phyloP scores from a whole-genome alignment of 2,113 vertebrate species.

The Prionailurus bengalensis region DNA sequence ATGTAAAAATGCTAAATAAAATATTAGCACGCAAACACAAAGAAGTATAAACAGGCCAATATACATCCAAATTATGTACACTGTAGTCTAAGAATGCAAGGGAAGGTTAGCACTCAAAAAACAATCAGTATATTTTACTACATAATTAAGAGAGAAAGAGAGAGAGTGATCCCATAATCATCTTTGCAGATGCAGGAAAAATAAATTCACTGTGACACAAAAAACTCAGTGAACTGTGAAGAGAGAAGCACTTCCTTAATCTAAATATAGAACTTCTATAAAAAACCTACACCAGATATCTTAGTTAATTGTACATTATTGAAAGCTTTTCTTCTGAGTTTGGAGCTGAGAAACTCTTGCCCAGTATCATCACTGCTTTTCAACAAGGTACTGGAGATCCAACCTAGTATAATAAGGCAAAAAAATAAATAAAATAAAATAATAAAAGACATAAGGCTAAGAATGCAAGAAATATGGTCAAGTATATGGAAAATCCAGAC shows the following conservation, averaged over 20 bases:
- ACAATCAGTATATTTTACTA: background rate
- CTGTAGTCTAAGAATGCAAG: background rate
- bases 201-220: background rate
- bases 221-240: background rate
- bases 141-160: background rate
- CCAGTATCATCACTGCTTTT: background rate
- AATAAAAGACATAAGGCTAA: background rate
- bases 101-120: background rate
- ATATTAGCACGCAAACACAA: background rate
- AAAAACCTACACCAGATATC: background rate
- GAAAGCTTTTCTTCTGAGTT: background rate
- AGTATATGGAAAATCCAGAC: background rate
- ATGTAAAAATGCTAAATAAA: background rate
- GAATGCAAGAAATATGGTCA: background rate
- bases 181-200: background rate
- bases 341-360: background rate
- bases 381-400: background rate
- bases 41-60: background rate
- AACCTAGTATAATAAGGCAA: background rate
- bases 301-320: background rate
- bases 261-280: background rate
- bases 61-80: background rate
- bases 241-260: background rate
- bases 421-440: no score
- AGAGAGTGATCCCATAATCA: background rate